Base-by-base conservation (phyloP, 2,113 vertebrate species). In the Trinectes maculatus region DNA sequence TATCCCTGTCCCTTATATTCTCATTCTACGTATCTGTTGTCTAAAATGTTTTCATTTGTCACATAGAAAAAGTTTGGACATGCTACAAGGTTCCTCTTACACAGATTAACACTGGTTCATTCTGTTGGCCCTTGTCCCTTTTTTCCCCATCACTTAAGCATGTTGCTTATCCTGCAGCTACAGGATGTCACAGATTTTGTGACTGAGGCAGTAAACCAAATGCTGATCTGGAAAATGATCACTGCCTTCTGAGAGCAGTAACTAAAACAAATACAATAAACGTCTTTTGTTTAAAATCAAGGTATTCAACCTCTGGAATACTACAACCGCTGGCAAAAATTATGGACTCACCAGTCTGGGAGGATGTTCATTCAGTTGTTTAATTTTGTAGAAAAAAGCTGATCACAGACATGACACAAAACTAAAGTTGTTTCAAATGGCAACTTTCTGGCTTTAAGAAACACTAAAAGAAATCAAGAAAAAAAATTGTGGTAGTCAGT, bases 91-190 rank as follows among this genome's bases (percentile, higher is more conserved):
- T 79, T 54, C 88, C 80, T 62, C 69, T 72, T 33, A 88, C 83
- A 3, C 71, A 74, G 40, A 93, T 65, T 77, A 93, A 91, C 51
- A 91, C 85, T 0, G 90, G 89, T 1, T 12, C 3, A 13, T 77
- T 71, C 13, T 85, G 78, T 0, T 24, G 55, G 0, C 79, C 36
- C 3, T 71, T 65, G 4, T 31, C 67, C 19, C 19, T 62, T 36
- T 12, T 88, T 24, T 66, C 46, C 24, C 77, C 19, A 15, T 34
- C 36, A 44, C 68, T 70, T 61, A 58, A 66, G 42, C 25, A 47
- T 47, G 25, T 16, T 39, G 73, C 48, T 79, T 39, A 76, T 71
- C 51, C 29, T 1, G n/a, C 8, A 11, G 4, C 44, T 22, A 22
- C 54, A 31, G 18, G 31, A 29, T 5, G 8, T 29, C 28, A 29